A percentile compares a stretch with the other conserved stretches of the same genome.
These are phyloP conservation scores for Salvelinus sp. DNA, from an alignment of 2,113 vertebrate species.

Conservation along the genomic window DNA sequence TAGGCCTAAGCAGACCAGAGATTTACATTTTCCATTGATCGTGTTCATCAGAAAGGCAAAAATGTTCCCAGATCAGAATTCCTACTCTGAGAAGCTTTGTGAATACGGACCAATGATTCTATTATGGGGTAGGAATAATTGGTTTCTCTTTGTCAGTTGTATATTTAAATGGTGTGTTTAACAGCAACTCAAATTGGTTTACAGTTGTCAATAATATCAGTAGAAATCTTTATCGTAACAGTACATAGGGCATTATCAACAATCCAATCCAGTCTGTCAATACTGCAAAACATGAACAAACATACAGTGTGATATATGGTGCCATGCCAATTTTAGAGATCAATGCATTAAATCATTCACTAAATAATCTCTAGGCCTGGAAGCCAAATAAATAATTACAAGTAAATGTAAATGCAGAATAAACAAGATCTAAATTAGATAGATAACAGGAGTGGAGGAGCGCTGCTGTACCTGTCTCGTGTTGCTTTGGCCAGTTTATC, in stretches of 20 bases:
- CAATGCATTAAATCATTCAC: no score
- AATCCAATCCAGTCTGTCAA: slow-evolving; percentile 1
- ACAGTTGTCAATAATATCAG: not conserved
- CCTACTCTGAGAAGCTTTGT: no score
- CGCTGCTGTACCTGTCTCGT: slow-evolving; percentile 87
- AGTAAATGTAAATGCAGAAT: no score
- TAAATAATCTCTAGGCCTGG: no score
- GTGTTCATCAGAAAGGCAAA: no score
- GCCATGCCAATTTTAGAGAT: not conserved
- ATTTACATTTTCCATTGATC: no score
- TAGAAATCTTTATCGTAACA: not conserved
- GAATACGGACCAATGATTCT: no score
- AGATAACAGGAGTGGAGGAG: not conserved
- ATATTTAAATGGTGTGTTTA: not conserved
- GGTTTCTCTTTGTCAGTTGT: no score
- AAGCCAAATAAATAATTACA: not conserved
- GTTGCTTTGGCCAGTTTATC: slow-evolving; percentile 98
- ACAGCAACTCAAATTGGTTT: not conserved
- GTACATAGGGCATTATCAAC: not conserved
- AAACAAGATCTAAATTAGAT: no score
- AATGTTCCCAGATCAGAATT: no score
- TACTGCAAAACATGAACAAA: slow-evolving; percentile 9
- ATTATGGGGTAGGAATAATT: no score
- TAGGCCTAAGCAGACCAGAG: no score
- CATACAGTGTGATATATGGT: not conserved